These are phyloP conservation scores for Spodoptera litura DNA, from an alignment of 1,140 invertebrate genomes.

Conservation along the genomic window DNA sequence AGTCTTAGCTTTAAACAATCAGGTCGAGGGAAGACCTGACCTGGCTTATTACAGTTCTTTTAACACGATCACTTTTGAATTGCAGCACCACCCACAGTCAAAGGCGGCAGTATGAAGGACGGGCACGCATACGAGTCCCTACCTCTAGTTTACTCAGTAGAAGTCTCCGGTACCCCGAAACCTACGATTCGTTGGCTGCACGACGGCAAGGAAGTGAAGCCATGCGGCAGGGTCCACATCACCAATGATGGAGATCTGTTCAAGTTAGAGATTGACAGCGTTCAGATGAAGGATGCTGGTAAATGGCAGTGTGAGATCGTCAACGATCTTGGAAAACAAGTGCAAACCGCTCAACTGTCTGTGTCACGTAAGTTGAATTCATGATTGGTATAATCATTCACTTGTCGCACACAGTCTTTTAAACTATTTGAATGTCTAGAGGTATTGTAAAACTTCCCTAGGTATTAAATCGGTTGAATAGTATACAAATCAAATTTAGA, in stretches of 20 bases:
- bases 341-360: conserved; percentile 89
- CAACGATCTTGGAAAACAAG: conserved; percentile 92
- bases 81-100: conserved; percentile 91
- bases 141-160: conserved; percentile 90
- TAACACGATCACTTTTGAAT: conserved; percentile 46
- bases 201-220: conserved; percentile 89
- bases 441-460: too few relatives aligned
- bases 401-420: too few relatives aligned
- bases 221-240: conserved; percentile 88
- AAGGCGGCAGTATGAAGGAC: conserved; percentile 91
- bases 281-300: conserved; percentile 91
- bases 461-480: not conserved
- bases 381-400: not conserved
- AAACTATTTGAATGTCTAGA: too few relatives aligned
- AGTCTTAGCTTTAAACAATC: not conserved
- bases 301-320: conserved; percentile 91
- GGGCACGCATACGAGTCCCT: conserved; percentile 92
- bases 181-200: conserved; percentile 93
- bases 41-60: not conserved
- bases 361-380: conserved; percentile 89
- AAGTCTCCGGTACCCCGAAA: conserved; percentile 90
- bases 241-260: conserved; percentile 91
- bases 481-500: too few relatives aligned
- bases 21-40: not conserved
- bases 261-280: conserved; percentile 89